A percentile compares a stretch with the other conserved stretches of the same genome.
These are phyloP conservation scores for Orbicella faveolata DNA, from an alignment of 64 coral and sea anemone genomes.

Conservation along the genomic window DNA sequence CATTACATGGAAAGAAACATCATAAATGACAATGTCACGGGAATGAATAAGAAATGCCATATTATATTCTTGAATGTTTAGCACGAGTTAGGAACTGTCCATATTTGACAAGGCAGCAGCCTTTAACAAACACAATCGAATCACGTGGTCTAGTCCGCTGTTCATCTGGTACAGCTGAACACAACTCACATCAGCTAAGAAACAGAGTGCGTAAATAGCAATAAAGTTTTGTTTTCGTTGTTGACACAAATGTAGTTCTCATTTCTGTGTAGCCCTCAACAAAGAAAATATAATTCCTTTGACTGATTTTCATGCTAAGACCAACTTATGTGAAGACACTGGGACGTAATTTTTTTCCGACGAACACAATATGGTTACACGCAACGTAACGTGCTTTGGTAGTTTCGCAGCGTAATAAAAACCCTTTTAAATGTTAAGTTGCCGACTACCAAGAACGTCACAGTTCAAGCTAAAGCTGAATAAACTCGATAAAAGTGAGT, in stretches of 20 bases:
- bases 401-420: too few species aligned
- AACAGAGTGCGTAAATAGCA: background rate
- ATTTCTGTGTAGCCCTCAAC: background rate
- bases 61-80: too few species aligned
- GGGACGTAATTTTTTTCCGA: too few species aligned
- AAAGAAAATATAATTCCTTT: background rate
- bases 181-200: background rate
- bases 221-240: background rate
- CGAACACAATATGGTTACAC: too few species aligned
- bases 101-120: too few species aligned
- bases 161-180: background rate
- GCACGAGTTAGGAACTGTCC: too few species aligned
- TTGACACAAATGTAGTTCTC: background rate
- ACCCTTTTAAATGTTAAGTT: too few species aligned
- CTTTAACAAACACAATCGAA: background rate
- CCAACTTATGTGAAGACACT: too few species aligned
- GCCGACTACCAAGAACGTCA: background rate
- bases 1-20: too few species aligned
- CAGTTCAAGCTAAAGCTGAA: background rate
- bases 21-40: too few species aligned
- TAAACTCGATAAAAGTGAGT: background rate
- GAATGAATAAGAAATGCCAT: too few species aligned
- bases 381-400: too few species aligned
- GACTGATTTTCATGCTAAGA: background rate
- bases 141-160: background rate